Conservation (phyloP, 2,797 vertebrate species). For the Chanos chanos region DNA sequence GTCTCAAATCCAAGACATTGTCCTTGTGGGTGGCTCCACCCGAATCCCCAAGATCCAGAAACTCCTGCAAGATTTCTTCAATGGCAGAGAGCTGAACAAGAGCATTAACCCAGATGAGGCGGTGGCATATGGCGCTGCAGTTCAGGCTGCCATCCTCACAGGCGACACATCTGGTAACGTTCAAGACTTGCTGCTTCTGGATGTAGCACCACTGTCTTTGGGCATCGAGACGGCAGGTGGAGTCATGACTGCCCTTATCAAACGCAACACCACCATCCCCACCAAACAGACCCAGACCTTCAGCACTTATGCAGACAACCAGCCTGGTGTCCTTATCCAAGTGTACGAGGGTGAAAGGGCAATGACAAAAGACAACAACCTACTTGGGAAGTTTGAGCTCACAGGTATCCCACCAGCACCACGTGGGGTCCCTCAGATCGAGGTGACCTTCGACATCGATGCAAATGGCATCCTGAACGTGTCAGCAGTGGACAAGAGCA, state of each 20-base stretch:
- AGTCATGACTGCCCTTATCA: conserved; percentile 48
- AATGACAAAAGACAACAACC: conserved; percentile 45
- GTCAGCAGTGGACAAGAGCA: conserved; percentile 52
- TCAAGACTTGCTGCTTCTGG: conserved; percentile 46
- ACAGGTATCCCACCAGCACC: conserved; percentile 44
- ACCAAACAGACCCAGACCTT: conserved; percentile 47
- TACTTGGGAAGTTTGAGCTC: conserved; percentile 45
- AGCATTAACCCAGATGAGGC: conserved; percentile 59
- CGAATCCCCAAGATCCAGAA: conserved; percentile 56
- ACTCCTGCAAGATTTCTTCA: conserved; percentile 55
- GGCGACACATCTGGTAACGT: conserved; percentile 46
- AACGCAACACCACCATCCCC: conserved; percentile 47
- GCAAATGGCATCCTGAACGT: conserved; percentile 53
- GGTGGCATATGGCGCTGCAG: conserved; percentile 55
- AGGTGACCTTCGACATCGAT: conserved; percentile 47
- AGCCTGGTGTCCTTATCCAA: conserved; percentile 49
- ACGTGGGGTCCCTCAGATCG: conserved; percentile 50
- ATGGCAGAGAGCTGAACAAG: conserved; percentile 52
- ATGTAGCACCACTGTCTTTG: conserved; percentile 43
- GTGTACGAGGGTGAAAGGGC: conserved; percentile 41
- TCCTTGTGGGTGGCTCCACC: conserved; percentile 52
- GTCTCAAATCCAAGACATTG: conserved; percentile 46
- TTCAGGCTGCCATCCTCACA: conserved; percentile 45
- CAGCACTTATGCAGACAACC: conserved; percentile 47
- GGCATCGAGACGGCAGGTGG: conserved; percentile 48